Base-by-base conservation (phyloP, 1,140 invertebrate genomes). In the Pollicipes pollicipes region DNA sequence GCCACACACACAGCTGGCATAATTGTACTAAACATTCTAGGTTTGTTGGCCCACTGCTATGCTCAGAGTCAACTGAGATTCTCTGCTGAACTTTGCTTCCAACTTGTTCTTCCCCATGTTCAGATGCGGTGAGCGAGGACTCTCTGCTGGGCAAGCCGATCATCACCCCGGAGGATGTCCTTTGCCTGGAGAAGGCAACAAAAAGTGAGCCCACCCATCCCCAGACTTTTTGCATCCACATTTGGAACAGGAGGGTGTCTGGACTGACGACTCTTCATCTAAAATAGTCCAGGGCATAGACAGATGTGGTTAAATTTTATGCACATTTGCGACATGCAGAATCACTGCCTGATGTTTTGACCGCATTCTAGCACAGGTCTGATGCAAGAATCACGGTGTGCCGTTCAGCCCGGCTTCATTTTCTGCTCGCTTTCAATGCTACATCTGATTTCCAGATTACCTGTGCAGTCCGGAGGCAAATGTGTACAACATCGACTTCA, bases 401-500 rank as follows among this genome's bases (percentile, higher is more conserved):
- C 35, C 35, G 6, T 35, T 64, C 27, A n/a, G 24, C 63, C 4
- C 10, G 6, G 27, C 63, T 16, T 24, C 27, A n/a, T 64, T 4
- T 64, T 24, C 24, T 24, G 37, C 37, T 45, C 37, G 24, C 37
- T 45, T 10, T 45, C 10, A 13, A 10, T 45, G 37, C 24, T 45
- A 45, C 37, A 73, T n/a, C n/a, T n/a, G n/a, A n/a, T 74, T 82
- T 83, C 69, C 76, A 91, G 89, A 85, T 76, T 99, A 98, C 80
- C 83, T 98, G 45, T 98, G 95, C 79, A 87, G 88, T 72, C 90
- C 93, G 28, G 93, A 97, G 76, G 95, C 92, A 30, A 99, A 98
- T 82, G 84, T 96, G 70, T 98, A 93, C 82, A 92, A 97, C 75
- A 98, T 99, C 78, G 95, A 98, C 80, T 99, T 99, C 81, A 96